Conservation (phyloP, 35 echinoderm and acorn worm species). For the Acanthaster planci region DNA sequence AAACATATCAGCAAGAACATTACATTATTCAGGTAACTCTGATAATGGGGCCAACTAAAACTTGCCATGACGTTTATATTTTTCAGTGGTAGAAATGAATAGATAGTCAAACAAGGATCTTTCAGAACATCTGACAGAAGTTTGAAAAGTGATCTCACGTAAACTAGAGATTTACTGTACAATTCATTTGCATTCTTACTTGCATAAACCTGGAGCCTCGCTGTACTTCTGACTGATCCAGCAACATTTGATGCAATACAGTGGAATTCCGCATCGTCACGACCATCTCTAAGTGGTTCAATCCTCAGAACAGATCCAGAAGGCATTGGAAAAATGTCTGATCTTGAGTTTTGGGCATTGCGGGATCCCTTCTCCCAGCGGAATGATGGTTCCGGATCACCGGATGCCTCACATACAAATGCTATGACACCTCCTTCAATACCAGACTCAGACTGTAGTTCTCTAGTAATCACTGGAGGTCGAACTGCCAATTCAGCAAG, state of each 20-base stretch:
- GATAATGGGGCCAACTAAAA: no score
- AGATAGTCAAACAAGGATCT: no score
- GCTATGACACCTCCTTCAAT: background rate
- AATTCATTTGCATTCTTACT: background rate
- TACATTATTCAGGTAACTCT: no score
- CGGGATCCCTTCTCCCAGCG: constrained; percentile 19
- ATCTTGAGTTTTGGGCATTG: background rate
- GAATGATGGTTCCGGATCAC: constrained; percentile 10
- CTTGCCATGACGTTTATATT: no score
- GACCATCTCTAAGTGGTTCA: constrained; percentile 5
- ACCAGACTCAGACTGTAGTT: constrained; percentile 9
- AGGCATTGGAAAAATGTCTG: background rate
- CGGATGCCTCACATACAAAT: constrained; percentile 9
- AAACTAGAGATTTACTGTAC: no score
- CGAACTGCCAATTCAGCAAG: background rate
- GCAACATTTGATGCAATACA: constrained; percentile 14
- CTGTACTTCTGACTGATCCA: background rate
- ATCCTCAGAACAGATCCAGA: constrained; percentile 23
- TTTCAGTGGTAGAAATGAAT: no score
- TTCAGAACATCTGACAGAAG: no score
- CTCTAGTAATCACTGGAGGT: constrained; percentile 6
- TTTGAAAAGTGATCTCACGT: no score
- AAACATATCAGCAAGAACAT: no score
- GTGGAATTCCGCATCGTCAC: constrained; percentile 14
- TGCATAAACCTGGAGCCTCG: background rate